phyloP scores from a whole-genome alignment of 2,888 invertebrate species.

The Oscheius sp. region DNA sequence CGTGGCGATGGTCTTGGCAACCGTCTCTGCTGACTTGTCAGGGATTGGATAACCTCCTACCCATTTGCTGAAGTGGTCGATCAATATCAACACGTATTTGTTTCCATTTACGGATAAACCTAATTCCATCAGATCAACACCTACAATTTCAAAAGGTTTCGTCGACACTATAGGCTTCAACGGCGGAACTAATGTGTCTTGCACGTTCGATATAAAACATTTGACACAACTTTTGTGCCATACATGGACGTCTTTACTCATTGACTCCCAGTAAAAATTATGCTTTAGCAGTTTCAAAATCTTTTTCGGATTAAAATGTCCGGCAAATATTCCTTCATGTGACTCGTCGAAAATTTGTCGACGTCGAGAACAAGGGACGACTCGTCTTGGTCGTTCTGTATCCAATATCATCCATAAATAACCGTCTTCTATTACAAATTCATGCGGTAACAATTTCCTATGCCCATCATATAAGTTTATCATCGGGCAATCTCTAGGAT shows the following conservation, averaged over 20 bases:
- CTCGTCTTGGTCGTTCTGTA: slow-evolving; percentile 4
- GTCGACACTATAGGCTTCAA: slow-evolving; percentile 30
- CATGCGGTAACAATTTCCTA: neutral
- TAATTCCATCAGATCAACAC: slow-evolving; percentile 39
- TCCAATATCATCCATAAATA: neutral
- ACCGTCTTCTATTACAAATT: neutral
- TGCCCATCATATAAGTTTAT: too few relatives aligned
- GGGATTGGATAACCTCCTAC: slow-evolving; percentile 37
- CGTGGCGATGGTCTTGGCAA: slow-evolving; percentile 33
- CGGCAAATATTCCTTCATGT: slow-evolving; percentile 31
- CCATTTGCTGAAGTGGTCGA: slow-evolving; percentile 42
- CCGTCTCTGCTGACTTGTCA: slow-evolving; percentile 42
- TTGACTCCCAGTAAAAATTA: slow-evolving; percentile 36
- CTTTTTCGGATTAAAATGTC: slow-evolving; percentile 26
- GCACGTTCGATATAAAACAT: slow-evolving; percentile 32
- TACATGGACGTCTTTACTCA: slow-evolving; percentile 34
- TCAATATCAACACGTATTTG: slow-evolving; percentile 25
- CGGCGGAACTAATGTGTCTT: slow-evolving; percentile 28
- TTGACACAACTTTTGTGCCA: slow-evolving; percentile 33
- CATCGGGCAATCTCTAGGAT: too few relatives aligned
- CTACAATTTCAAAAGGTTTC: slow-evolving; percentile 41
- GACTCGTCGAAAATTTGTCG: slow-evolving; percentile 31
- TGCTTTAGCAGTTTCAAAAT: slow-evolving; percentile 14
- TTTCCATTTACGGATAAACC: slow-evolving; percentile 5
- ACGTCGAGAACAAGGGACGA: slow-evolving; percentile 33